A percentile compares a stretch with the other conserved stretches of the same genome.
phyloP scores from a whole-genome alignment of 1,140 invertebrate species.

The Neodiprion virginianus region DNA sequence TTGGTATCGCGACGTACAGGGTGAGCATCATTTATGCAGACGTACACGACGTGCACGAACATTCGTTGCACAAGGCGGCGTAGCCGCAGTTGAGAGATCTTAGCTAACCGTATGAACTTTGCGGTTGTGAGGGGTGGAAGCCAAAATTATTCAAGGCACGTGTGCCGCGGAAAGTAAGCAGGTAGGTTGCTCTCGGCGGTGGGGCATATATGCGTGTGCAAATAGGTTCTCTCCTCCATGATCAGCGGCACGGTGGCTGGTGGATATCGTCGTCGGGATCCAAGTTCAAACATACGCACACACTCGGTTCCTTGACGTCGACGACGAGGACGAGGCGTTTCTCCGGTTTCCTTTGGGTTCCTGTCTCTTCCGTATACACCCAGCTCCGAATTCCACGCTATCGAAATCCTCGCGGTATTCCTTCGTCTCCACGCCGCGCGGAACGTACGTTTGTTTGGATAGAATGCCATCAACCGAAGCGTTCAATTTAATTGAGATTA shows the following conservation, averaged over 20 bases:
- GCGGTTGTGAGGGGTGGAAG: not conserved
- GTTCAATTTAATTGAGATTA: constrained; percentile 8
- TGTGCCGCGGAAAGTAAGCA: not conserved
- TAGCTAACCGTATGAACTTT: too few species aligned
- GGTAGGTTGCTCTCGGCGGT: not conserved
- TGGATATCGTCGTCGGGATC: not conserved
- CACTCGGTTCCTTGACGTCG: not conserved
- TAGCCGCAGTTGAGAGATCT: too few species aligned
- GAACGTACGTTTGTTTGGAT: constrained; percentile 5
- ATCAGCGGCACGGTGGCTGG: too few species aligned
- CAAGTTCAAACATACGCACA: constrained; percentile 7
- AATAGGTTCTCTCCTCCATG: not conserved
- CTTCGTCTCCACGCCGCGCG: not conserved
- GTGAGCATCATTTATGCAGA: too few species aligned
- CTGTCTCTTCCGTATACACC: not conserved
- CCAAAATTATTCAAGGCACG: constrained; percentile 4
- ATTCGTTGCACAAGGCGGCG: too few species aligned
- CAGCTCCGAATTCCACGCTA: not conserved
- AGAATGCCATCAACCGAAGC: constrained; percentile 1
- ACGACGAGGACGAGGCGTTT: not conserved
- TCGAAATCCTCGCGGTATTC: too few species aligned
- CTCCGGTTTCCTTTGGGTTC: not conserved
- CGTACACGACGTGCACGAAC: too few species aligned
- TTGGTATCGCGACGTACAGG: too few species aligned
- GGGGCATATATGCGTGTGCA: not conserved